A percentile compares a stretch with the other conserved stretches of the same genome.
Evolutionary conservation across 1,140 invertebrate genomes (phyloP).

Genomic region (Drosophila chauvacae): DNA sequence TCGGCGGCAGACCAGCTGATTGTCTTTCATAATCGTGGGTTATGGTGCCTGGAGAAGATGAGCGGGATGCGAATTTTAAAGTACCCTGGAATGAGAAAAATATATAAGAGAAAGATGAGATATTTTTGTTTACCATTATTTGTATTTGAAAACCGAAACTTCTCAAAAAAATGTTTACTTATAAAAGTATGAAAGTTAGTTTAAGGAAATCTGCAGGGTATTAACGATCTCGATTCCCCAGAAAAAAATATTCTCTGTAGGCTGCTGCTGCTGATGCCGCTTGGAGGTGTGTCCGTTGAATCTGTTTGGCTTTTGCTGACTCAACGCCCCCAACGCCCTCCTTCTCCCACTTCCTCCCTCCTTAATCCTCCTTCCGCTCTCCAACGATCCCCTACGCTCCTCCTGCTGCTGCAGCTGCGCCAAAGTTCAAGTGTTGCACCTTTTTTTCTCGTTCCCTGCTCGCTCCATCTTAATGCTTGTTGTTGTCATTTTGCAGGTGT

Average conservation of each 20-base stretch:
- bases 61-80: neutral
- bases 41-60: constrained; percentile 16
- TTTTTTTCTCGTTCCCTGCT: constrained; percentile 14
- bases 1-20: constrained; percentile 64
- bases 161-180: too few species aligned
- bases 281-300: constrained; percentile 14
- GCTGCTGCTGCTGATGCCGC: neutral
- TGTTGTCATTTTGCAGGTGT: constrained; percentile 72
- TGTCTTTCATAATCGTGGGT: constrained; percentile 78
- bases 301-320: constrained; percentile 35
- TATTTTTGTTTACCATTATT: too few species aligned
- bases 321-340: constrained; percentile 29
- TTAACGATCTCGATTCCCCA: neutral
- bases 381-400: constrained; percentile 6
- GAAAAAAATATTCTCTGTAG: neutral
- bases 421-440: constrained; percentile 78
- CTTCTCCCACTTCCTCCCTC: neutral
- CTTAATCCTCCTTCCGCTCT: neutral
- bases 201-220: neutral
- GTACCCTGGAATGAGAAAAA: constrained; percentile 2
- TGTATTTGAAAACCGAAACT: too few species aligned
- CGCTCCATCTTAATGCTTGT: constrained; percentile 25
- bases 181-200: too few species aligned
- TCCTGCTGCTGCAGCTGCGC: constrained; percentile 68
- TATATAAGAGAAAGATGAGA: too few species aligned